Conservation (phyloP, 2,797 vertebrate genomes). For the Lophotriccus pileatus region DNA sequence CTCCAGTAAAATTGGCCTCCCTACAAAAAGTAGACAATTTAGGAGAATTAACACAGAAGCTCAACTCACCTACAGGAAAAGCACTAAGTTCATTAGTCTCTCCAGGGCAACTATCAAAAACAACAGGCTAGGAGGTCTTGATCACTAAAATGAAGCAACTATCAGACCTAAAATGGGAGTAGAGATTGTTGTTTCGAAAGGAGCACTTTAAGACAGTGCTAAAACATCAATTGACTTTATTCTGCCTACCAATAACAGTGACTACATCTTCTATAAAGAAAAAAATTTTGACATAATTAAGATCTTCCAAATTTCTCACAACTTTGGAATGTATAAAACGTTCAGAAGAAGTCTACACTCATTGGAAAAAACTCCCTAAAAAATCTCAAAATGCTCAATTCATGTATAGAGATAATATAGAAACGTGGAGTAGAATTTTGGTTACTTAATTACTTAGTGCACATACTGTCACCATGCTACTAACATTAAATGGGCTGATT, state of each 20-base stretch:
- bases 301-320: not conserved
- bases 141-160: not conserved
- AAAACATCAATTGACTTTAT: not conserved
- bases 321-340: not conserved
- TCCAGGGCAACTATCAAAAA: not conserved
- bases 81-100: not conserved
- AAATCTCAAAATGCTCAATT: not conserved
- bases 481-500: not conserved
- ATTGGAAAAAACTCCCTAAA: accelerated
- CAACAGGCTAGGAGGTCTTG: not conserved
- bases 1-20: not conserved
- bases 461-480: not conserved
- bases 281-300: not conserved
- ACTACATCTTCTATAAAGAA: not conserved
- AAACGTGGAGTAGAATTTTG: not conserved
- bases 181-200: not conserved
- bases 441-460: not conserved
- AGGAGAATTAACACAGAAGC: not conserved
- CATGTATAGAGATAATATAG: not conserved
- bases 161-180: not conserved
- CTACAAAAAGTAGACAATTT: not conserved
- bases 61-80: not conserved
- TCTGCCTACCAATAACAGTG: not conserved
- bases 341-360: not conserved
- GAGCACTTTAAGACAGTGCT: not conserved